phyloP scores from a whole-genome alignment of 2,888 invertebrate species.

The Trissolcus brochymenae region DNA sequence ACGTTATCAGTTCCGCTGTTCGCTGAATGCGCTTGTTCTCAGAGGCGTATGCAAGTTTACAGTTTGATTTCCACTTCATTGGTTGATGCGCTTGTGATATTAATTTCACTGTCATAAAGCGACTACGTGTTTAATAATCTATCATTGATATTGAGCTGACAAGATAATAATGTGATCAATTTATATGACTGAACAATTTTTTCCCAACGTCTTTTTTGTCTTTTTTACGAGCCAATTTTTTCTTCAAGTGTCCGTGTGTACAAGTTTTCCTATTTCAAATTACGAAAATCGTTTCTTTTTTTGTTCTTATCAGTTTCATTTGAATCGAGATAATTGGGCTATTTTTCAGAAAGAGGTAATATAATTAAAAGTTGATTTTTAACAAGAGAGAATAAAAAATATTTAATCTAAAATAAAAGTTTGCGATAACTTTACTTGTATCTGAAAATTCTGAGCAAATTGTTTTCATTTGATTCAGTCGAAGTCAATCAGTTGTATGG shows the following conservation, averaged over 20 bases:
- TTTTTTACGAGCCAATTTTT: neutral
- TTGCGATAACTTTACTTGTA: neutral
- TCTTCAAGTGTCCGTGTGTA: neutral
- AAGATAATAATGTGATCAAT: neutral
- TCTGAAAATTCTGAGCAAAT: neutral
- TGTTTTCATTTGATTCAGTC: neutral
- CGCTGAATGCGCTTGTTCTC: slow-evolving; percentile 2
- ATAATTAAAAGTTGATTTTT: neutral
- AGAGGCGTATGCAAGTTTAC: neutral
- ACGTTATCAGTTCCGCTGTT: slow-evolving; percentile 9
- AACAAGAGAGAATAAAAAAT: too few species aligned
- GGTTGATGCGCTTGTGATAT: slow-evolving; percentile 5
- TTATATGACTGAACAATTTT: neutral
- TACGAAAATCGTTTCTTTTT: too few species aligned
- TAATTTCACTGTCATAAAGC: slow-evolving; percentile 3
- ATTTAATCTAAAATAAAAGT: neutral
- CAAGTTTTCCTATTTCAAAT: neutral
- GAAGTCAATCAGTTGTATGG: neutral
- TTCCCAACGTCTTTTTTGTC: neutral
- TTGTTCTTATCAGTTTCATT: neutral
- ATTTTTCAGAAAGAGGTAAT: neutral
- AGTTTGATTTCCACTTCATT: slow-evolving; percentile 6
- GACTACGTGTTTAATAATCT: slow-evolving; percentile 9
- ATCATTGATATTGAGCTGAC: neutral
- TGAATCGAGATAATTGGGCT: neutral